These are phyloP conservation scores for Drosophila mettleri DNA, from an alignment of 2,888 invertebrate species.

Conservation along the genomic window DNA sequence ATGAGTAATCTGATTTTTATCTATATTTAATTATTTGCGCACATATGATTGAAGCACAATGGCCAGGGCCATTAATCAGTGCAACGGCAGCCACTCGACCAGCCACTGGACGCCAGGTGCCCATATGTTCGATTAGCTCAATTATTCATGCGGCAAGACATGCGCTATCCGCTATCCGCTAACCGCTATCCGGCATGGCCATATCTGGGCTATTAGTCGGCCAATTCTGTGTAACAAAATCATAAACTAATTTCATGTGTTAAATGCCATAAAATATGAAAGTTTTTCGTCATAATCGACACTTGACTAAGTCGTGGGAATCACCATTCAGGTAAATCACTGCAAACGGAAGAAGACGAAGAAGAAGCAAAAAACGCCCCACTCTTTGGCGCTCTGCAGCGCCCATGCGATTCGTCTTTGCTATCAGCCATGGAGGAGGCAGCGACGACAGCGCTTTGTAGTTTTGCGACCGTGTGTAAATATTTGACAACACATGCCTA, in stretches of 20 bases:
- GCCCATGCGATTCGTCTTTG: slow-evolving; percentile 15
- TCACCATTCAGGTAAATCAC: slow-evolving; percentile 63
- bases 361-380: neutral
- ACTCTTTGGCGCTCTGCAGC: neutral
- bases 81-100: slow-evolving; percentile 28
- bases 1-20: slow-evolving; percentile 77
- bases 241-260: slow-evolving; percentile 64
- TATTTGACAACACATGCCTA: slow-evolving; percentile 84
- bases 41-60: slow-evolving; percentile 73
- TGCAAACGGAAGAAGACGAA: slow-evolving; percentile 68
- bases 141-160: slow-evolving; percentile 67
- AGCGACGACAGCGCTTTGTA: slow-evolving; percentile 71
- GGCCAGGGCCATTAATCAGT: slow-evolving; percentile 76
- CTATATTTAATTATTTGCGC: slow-evolving; percentile 78
- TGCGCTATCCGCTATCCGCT: slow-evolving; percentile 19
- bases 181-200: slow-evolving; percentile 1
- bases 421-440: slow-evolving; percentile 46
- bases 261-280: slow-evolving; percentile 71
- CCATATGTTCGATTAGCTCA: slow-evolving; percentile 64
- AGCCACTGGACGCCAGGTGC: slow-evolving; percentile 52
- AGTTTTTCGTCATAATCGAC: slow-evolving; percentile 73
- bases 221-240: slow-evolving; percentile 69
- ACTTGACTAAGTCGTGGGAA: slow-evolving; percentile 69
- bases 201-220: slow-evolving; percentile 47
- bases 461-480: slow-evolving; percentile 80